These are phyloP conservation scores for Gobio gobio DNA, from an alignment of 2,113 vertebrate genomes.

Conservation along the genomic window DNA sequence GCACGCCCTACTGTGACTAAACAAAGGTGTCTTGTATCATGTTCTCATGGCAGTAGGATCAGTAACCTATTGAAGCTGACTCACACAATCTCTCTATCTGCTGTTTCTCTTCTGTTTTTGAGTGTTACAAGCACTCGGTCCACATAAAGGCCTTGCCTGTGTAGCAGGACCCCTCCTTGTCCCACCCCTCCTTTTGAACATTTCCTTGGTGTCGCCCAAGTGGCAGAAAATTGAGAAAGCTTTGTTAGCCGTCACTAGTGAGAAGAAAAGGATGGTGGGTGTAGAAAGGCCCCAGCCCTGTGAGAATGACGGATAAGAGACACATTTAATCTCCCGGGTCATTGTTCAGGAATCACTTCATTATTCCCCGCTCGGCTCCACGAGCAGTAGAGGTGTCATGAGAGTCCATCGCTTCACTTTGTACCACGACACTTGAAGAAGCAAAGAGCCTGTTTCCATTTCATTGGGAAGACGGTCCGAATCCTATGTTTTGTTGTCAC, in stretches of 20 bases:
- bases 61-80: conserved; percentile 32
- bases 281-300: conserved; percentile 50
- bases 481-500: conserved; percentile 30
- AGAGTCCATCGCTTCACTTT: conserved; percentile 24
- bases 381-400: conserved; percentile 48
- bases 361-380: conserved; percentile 43
- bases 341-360: conserved; percentile 57
- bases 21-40: conserved; percentile 41
- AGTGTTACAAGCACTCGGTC: conserved; percentile 52
- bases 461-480: background rate
- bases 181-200: conserved; percentile 64
- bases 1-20: background rate
- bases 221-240: conserved; percentile 67
- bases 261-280: conserved; percentile 64
- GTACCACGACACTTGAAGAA: background rate
- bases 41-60: conserved; percentile 37
- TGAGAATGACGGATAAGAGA: conserved; percentile 64
- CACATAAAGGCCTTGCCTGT: conserved; percentile 65
- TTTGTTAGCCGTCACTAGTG: conserved; percentile 66
- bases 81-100: conserved; percentile 30
- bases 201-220: conserved; percentile 60
- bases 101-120: conserved; percentile 37
- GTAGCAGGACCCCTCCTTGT: conserved; percentile 56
- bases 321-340: conserved; percentile 60
- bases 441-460: conserved; percentile 6